phyloP scores from a whole-genome alignment of 2,888 invertebrate species.

The Drosophila acutilabella region DNA sequence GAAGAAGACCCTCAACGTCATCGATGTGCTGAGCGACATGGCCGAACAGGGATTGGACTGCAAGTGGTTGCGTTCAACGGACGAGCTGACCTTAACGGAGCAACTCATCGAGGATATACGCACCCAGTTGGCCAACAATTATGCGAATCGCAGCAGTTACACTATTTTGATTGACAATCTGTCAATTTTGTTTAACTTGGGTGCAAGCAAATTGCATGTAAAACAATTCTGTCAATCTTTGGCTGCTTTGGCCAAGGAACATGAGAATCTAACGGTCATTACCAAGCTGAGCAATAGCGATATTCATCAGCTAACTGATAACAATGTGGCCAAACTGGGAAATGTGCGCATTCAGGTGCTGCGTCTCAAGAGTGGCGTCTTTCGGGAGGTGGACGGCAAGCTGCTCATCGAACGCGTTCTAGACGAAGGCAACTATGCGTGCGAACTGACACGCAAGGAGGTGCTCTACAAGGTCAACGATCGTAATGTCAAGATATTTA shows the following conservation, averaged over 20 bases:
- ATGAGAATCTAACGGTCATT: constrained; percentile 86
- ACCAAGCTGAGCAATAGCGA: constrained; percentile 88
- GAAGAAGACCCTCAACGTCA: constrained; percentile 85
- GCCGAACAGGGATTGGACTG: constrained; percentile 83
- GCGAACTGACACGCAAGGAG: constrained; percentile 78
- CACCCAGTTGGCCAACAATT: constrained; percentile 68
- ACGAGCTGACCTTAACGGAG: constrained; percentile 83
- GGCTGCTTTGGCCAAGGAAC: constrained; percentile 69
- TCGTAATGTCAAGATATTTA: constrained; percentile 90
- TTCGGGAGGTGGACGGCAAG: constrained; percentile 90
- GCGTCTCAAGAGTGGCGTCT: constrained; percentile 90
- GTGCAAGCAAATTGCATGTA: constrained; percentile 76
- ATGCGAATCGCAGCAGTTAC: constrained; percentile 83
- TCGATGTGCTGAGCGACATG: constrained; percentile 87
- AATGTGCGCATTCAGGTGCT: constrained; percentile 88
- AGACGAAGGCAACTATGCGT: constrained; percentile 69
- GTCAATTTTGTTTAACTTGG: constrained; percentile 89
- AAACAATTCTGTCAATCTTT: constrained; percentile 78
- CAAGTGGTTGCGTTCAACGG: constrained; percentile 73
- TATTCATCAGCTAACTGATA: constrained; percentile 87
- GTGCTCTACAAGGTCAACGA: constrained; percentile 89
- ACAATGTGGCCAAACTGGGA: constrained; percentile 88
- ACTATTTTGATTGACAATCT: constrained; percentile 90
- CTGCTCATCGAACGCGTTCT: constrained; percentile 84
- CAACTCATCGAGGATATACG: constrained; percentile 72